Percentiles rank a stretch among this genome's conserved stretches.
Conservation (phyloP, 53 echinoderm and acorn worm species). For the Crossaster papposus region DNA sequence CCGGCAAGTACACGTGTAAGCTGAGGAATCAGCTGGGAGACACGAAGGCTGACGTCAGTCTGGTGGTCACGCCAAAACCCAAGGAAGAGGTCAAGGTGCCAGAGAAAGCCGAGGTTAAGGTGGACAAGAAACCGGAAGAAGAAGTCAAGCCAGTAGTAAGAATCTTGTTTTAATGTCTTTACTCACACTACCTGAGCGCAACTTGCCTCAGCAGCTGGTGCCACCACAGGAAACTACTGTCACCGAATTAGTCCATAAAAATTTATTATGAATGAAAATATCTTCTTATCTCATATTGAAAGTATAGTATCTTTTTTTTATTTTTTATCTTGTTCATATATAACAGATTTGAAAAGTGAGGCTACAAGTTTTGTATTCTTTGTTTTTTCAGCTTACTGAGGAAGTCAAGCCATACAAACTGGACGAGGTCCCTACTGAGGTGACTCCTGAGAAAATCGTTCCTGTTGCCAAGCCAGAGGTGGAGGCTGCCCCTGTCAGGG, state of each 20-base stretch:
- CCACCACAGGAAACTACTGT: too few species aligned
- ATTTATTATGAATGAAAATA: too few species aligned
- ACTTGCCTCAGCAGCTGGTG: too few species aligned
- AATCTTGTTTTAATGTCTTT: neutral
- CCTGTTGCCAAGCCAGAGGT: constrained; percentile 53
- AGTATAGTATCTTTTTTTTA: neutral
- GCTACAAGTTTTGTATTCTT: neutral
- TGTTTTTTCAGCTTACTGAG: constrained; percentile 27
- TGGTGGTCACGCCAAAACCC: constrained; percentile 45
- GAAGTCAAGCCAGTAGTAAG: constrained; percentile 30
- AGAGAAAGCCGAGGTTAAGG: constrained; percentile 55
- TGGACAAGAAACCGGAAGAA: constrained; percentile 56
- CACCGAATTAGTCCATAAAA: too few species aligned
- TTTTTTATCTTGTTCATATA: neutral
- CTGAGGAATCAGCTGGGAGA: constrained; percentile 87
- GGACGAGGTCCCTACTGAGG: constrained; percentile 64
- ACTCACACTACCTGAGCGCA: too few species aligned
- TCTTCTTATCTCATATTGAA: too few species aligned
- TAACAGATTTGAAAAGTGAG: neutral
- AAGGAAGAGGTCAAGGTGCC: constrained; percentile 41
- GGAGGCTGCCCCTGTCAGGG: constrained; percentile 53
- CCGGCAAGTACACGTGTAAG: constrained; percentile 94
- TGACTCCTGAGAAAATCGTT: constrained; percentile 40
- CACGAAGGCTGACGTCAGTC: constrained; percentile 52
- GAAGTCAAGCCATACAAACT: constrained; percentile 47